A percentile compares a stretch with the other conserved stretches of the same genome.
These are phyloP conservation scores for Fragum fragum DNA, from an alignment of 2,888 invertebrate genomes.

Conservation along the genomic window DNA sequence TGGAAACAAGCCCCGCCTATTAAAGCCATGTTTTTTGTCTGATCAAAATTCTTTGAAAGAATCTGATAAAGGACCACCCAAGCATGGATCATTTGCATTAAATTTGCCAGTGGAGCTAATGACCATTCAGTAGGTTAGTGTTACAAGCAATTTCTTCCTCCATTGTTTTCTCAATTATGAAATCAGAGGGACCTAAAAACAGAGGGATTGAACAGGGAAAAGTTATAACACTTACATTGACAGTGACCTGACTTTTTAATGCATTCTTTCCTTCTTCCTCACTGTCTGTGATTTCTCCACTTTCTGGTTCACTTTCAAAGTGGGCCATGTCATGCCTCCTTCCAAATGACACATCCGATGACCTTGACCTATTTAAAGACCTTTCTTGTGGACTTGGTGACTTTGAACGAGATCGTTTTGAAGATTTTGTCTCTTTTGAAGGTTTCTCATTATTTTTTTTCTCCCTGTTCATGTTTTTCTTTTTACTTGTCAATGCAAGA, in stretches of 20 bases:
- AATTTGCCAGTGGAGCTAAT: too few relatives aligned
- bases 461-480: neutral
- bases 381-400: conserved; percentile 48
- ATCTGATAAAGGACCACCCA: too few relatives aligned
- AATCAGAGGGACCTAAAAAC: neutral
- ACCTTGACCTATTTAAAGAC: conserved; percentile 44
- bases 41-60: too few relatives aligned
- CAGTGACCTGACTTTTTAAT: conserved; percentile 55
- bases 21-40: too few relatives aligned
- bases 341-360: conserved; percentile 41
- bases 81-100: too few relatives aligned
- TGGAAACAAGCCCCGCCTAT: too few relatives aligned
- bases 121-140: too few relatives aligned
- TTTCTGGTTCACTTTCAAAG: conserved; percentile 74
- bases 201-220: too few relatives aligned
- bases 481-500: neutral
- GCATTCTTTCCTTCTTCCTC: conserved; percentile 57
- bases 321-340: conserved; percentile 65
- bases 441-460: neutral
- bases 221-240: conserved; percentile 49
- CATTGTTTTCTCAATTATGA: too few relatives aligned
- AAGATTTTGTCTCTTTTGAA: neutral
- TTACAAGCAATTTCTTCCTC: too few relatives aligned
- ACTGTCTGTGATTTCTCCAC: conserved; percentile 71
- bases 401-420: conserved; percentile 22